These are phyloP conservation scores for Machimus rusticus DNA, from an alignment of 2,888 invertebrate species.

Conservation along the genomic window DNA sequence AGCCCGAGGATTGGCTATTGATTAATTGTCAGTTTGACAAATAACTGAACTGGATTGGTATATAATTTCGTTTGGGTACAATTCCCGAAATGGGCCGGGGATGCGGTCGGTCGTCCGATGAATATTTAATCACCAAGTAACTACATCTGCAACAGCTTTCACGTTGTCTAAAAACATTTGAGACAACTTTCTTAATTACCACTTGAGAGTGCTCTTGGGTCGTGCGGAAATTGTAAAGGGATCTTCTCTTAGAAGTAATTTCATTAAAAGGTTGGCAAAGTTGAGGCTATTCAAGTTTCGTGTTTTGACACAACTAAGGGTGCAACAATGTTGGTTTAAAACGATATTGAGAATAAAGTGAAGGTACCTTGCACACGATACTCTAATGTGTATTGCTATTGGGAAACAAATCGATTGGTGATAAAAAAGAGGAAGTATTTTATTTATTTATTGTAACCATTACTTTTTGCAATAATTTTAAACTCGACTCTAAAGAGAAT, in stretches of 20 bases:
- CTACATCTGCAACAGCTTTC: neutral
- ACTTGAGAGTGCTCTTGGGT: neutral
- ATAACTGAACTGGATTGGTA: neutral
- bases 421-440: too few species aligned
- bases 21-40: constrained; percentile 23
- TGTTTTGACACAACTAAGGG: neutral
- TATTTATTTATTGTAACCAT: too few species aligned
- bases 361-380: neutral
- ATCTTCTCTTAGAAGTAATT: neutral
- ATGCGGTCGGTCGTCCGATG: neutral
- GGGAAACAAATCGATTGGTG: neutral
- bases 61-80: neutral
- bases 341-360: neutral
- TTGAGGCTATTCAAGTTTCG: neutral
- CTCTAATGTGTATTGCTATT: neutral
- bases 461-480: too few species aligned
- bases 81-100: neutral
- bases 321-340: neutral
- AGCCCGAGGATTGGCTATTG: neutral
- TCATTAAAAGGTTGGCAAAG: neutral
- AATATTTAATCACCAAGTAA: neutral
- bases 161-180: neutral
- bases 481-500: too few species aligned
- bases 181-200: neutral
- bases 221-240: neutral